Percentiles rank a stretch among this genome's conserved stretches.
These are phyloP conservation scores for Sipha flava DNA, from an alignment of 1,140 invertebrate genomes.

Conservation along the genomic window DNA sequence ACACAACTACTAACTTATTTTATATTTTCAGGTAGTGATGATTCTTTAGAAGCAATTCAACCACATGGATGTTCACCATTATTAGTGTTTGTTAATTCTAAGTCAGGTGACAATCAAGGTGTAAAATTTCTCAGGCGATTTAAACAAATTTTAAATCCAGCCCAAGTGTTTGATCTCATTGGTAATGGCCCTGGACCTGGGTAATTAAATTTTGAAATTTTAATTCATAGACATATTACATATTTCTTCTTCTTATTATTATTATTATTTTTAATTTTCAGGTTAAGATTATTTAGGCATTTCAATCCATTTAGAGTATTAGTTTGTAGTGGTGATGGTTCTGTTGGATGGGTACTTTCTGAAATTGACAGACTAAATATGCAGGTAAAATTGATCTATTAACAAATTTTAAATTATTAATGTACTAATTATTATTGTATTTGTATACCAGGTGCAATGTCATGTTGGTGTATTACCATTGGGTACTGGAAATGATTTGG, in stretches of 20 bases:
- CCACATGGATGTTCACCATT: slow-evolving; percentile 74
- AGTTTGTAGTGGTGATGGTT: slow-evolving; percentile 88
- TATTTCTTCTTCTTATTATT: neutral
- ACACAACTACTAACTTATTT: neutral
- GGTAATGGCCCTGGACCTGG: slow-evolving; percentile 76
- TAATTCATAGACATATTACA: neutral
- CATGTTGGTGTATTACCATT: slow-evolving; percentile 86
- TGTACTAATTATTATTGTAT: neutral
- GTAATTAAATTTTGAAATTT: slow-evolving; percentile 43
- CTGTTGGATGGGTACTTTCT: slow-evolving; percentile 87
- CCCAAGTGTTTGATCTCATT: slow-evolving; percentile 95
- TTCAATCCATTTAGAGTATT: slow-evolving; percentile 86
- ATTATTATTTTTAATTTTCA: slow-evolving; percentile 40
- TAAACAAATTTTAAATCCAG: slow-evolving; percentile 91
- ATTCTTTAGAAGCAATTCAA: slow-evolving; percentile 80
- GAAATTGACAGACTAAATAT: slow-evolving; percentile 86
- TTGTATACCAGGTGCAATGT: slow-evolving; percentile 65
- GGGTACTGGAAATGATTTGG: slow-evolving; percentile 92
- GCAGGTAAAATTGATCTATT: slow-evolving; percentile 61
- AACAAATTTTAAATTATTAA: neutral
- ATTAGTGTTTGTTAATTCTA: slow-evolving; percentile 93
- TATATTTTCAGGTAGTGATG: slow-evolving; percentile 54
- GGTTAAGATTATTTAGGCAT: slow-evolving; percentile 73
- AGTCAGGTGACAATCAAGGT: slow-evolving; percentile 94
- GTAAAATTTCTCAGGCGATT: slow-evolving; percentile 93